phyloP scores from a whole-genome alignment of 1,140 invertebrate species.

The Tachypleus tridentatus region DNA sequence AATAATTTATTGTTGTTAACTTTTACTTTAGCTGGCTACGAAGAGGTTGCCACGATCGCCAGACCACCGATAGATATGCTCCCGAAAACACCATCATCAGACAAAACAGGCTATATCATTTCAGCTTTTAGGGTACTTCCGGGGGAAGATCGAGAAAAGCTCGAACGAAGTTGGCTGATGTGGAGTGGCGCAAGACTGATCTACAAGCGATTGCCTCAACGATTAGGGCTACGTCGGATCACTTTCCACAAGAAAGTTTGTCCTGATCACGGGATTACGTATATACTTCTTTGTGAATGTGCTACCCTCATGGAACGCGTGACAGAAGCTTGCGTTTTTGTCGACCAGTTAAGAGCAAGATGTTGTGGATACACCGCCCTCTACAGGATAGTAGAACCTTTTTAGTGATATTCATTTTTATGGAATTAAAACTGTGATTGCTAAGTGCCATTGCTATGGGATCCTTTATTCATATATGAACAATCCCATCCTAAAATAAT shows the following conservation, averaged over 20 bases:
- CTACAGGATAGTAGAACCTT: conserved; percentile 37
- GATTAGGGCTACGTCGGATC: conserved; percentile 68
- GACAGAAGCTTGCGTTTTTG: conserved; percentile 65
- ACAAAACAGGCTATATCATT: conserved; percentile 66
- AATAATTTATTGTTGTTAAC: too few species aligned
- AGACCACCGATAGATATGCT: conserved; percentile 52
- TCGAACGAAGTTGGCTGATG: conserved; percentile 84
- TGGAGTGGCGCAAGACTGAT: conserved; percentile 77
- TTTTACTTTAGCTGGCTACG: conserved; percentile 20
- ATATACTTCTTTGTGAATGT: conserved; percentile 79
- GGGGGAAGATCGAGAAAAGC: conserved; percentile 76
- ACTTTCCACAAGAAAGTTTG: conserved; percentile 74
- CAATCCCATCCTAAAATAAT: too few species aligned
- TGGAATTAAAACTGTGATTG: too few species aligned
- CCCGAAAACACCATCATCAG: conserved; percentile 36
- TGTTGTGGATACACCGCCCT: conserved; percentile 81
- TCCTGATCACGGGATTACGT: conserved; percentile 34
- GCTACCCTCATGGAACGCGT: conserved; percentile 73
- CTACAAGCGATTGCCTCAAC: conserved; percentile 71
- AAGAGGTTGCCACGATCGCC: conserved; percentile 65
- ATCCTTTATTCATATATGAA: too few species aligned
- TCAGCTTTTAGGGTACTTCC: conserved; percentile 88
- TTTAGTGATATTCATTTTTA: too few species aligned
- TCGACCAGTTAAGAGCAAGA: conserved; percentile 70
- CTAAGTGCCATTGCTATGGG: too few species aligned